phyloP scores from a whole-genome alignment of 2,888 invertebrate genomes.

The Euzophera pinguis region DNA sequence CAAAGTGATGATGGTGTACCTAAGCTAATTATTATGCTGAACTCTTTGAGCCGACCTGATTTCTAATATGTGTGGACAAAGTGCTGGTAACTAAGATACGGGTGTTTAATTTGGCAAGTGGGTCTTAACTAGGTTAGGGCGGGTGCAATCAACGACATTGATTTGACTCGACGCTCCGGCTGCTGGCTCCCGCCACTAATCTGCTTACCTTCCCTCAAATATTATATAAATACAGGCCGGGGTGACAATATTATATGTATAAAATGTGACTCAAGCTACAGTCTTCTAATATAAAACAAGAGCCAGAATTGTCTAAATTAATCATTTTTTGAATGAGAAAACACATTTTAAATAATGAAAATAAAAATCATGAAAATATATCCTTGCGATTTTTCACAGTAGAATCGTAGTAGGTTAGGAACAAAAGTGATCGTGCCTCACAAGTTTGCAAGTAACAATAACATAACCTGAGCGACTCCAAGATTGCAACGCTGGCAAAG shows the following conservation, averaged over 20 bases:
- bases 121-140: slow-evolving; percentile 3
- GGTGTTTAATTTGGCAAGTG: background rate
- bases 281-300: too few species aligned
- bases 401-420: too few species aligned
- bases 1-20: too few species aligned
- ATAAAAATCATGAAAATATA: too few species aligned
- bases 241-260: background rate
- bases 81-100: background rate
- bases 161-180: slow-evolving; percentile 9
- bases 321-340: too few species aligned
- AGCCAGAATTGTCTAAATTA: too few species aligned
- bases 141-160: slow-evolving; percentile 11
- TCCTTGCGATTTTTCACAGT: too few species aligned
- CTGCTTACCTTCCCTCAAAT: slow-evolving; percentile 1
- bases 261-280: too few species aligned
- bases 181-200: slow-evolving; percentile 1
- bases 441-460: background rate
- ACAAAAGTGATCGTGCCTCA: too few species aligned
- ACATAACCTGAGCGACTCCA: background rate
- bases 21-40: too few species aligned
- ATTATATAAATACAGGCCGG: background rate
- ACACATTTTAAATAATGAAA: too few species aligned
- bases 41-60: too few species aligned
- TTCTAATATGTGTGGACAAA: background rate
- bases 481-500: background rate